A percentile compares a stretch with the other conserved stretches of the same genome.
These are phyloP conservation scores for Oreochromis grahami DNA, from an alignment of 2,797 vertebrate genomes.

Conservation along the genomic window DNA sequence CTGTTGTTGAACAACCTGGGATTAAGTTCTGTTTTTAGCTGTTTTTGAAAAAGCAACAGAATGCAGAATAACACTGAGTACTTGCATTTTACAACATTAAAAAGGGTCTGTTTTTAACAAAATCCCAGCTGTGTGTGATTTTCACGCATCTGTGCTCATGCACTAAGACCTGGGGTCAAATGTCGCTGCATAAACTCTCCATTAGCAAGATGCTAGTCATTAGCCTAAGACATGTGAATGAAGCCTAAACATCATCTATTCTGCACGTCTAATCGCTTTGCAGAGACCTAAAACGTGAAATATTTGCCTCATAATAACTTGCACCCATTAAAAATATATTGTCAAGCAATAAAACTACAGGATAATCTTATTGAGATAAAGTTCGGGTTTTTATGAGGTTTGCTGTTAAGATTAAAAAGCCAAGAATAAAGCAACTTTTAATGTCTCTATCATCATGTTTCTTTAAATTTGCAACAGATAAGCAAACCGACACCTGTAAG, in stretches of 20 bases:
- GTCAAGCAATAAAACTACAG: background rate
- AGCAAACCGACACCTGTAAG: background rate
- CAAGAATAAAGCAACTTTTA: background rate
- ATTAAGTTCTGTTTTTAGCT: background rate
- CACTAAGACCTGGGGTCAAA: constrained; percentile 18
- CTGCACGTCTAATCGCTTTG: constrained; percentile 11
- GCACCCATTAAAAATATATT: background rate
- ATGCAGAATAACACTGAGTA: background rate
- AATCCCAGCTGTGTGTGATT: background rate
- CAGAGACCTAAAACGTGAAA: background rate
- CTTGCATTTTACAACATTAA: background rate
- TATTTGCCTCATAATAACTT: constrained; percentile 3
- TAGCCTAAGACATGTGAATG: constrained; percentile 47
- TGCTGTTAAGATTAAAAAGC: background rate
- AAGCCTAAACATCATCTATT: constrained; percentile 29
- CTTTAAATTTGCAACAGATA: background rate
- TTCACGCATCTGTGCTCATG: background rate
- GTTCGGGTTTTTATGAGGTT: background rate
- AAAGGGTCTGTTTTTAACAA: background rate
- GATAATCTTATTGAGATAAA: background rate
- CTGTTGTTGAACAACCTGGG: background rate
- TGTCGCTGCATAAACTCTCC: constrained; percentile 57
- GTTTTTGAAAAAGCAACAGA: background rate
- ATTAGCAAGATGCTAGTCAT: constrained; percentile 48
- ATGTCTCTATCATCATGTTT: background rate